Evolutionary conservation across 2,888 invertebrate species (phyloP), one percentile per base, ranked within the genome.

Genomic region (Cyclophora punctaria): DNA sequence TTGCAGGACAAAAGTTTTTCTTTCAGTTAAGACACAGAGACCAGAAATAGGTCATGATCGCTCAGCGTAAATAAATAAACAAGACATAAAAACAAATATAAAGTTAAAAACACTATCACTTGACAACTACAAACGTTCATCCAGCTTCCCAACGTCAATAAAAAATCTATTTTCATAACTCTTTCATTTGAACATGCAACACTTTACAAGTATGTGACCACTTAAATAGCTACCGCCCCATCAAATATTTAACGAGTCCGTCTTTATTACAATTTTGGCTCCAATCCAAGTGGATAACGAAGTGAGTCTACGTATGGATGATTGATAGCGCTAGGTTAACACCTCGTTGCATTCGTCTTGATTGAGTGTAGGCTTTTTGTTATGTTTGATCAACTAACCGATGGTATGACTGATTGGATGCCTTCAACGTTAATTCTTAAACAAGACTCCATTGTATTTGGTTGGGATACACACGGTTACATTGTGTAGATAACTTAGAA

Each of bases 361-460:
- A 87, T 87, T 83, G 85, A 83, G 81, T 79, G 83, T 83, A 73
- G 78, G 79, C 76, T 81, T 83, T 84, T 84, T 84, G 80, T 82
- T 79, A 67, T 82, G 77, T 85, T 85, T 87, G 85, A 82, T 82
- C 78, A 80, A 74, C 78, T 83, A 85, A 83, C 83, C 78, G 83
- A 83, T 79, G 78, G 73, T 67, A 64, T 63, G 72, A 69, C 71
- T 83, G 85, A 85, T 85, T 84, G 81, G 81, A 64, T 71, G 76
- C 73, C 75, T 80, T 80, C 77, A 77, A 73, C 71, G 77, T 80
- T 82, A 80, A 83, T 82, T 80, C 74, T 78, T 80, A 76, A 80
- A 83, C 80, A 81, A 83, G 81, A 73, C 69, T 55, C 79, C 59
- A 82, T 83, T 82, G 80, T 83, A 67, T 63, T 69, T 57, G 57